Conservation (phyloP, 2,888 invertebrate species). For the Imbricaverruca yamaguchii region DNA sequence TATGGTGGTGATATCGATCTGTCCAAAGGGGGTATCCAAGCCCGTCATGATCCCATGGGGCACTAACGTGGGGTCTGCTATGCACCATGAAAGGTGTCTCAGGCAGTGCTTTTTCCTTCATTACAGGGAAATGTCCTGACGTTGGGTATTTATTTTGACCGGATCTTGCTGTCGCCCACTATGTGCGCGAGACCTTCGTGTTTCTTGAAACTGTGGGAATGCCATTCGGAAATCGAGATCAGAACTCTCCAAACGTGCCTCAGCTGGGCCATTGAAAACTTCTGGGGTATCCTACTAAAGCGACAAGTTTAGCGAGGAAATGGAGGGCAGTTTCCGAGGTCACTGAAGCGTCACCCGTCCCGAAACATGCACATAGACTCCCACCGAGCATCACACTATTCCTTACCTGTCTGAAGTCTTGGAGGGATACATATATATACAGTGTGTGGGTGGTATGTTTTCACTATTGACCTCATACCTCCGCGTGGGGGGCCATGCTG, state of each 20-base stretch:
- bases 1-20: no score
- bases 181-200: not conserved
- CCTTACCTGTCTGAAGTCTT: no score
- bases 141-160: not conserved
- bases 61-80: no score
- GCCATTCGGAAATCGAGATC: not conserved
- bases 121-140: not conserved
- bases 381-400: no score
- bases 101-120: not conserved
- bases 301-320: not conserved
- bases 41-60: no score
- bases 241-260: not conserved
- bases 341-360: no score
- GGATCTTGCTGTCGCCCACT: not conserved
- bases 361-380: no score
- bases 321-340: not conserved
- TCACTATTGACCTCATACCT: no score
- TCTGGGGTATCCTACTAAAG: not conserved
- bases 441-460: no score
- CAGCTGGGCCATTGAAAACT: not conserved
- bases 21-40: no score
- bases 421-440: no score
- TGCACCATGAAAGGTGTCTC: not conserved
- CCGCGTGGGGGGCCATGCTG: no score
- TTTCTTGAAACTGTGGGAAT: not conserved